A percentile compares a stretch with the other conserved stretches of the same genome.
Conservation (phyloP, 2,113 vertebrate genomes). For the Camelus bactrianus region DNA sequence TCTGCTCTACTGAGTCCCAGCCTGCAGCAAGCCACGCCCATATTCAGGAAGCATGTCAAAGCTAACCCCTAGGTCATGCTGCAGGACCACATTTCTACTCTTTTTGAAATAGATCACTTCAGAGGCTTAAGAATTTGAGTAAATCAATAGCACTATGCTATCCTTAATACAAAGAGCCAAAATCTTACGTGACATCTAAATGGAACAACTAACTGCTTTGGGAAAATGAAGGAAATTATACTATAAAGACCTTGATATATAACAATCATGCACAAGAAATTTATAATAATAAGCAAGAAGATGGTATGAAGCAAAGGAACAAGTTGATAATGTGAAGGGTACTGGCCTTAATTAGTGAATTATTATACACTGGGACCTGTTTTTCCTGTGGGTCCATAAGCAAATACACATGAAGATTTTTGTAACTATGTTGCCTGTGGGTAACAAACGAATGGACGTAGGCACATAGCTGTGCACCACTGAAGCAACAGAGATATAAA, state of each 20-base stretch:
- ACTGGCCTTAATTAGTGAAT: background rate
- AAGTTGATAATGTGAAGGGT: background rate
- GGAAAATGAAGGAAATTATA: background rate
- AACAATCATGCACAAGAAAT: background rate
- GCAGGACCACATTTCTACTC: rapidly evolving
- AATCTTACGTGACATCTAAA: background rate
- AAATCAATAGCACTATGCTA: background rate
- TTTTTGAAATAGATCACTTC: background rate
- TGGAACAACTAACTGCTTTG: background rate
- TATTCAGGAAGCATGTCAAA: background rate
- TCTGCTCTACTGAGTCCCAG: background rate
- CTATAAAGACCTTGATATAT: background rate
- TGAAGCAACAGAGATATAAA: background rate
- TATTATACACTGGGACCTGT: rapidly evolving
- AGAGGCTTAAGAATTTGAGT: background rate
- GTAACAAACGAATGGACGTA: background rate
- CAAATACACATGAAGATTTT: background rate
- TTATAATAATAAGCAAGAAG: background rate
- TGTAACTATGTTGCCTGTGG: background rate
- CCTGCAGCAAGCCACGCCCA: background rate
- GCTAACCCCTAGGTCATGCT: background rate
- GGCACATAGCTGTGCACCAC: background rate
- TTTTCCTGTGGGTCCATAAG: background rate
- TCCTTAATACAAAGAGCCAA: background rate
- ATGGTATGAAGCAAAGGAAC: background rate